Conservation (phyloP, 23 tunicate genomes). For the Diplosoma virens region DNA sequence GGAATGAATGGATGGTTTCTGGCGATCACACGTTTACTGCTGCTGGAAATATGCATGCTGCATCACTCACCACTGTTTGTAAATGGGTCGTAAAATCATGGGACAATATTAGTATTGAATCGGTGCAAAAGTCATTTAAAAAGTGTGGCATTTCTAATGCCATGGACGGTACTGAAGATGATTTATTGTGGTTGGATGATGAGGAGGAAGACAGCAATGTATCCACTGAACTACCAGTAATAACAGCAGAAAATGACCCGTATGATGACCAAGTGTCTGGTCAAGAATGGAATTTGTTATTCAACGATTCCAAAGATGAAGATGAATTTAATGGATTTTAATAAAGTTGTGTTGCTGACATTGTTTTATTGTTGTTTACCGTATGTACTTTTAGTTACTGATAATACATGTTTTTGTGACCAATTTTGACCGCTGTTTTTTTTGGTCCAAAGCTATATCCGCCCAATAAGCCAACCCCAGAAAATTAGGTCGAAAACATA, state of each 20-base stretch:
- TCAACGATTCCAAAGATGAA: conserved; percentile 25
- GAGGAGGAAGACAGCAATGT: conserved; percentile 35
- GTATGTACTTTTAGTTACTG: conserved; percentile 16
- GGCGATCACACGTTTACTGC: conserved; percentile 22
- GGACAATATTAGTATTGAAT: conserved; percentile 18
- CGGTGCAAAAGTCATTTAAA: conserved; percentile 20
- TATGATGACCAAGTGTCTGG: conserved; percentile 28
- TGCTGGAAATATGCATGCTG: conserved; percentile 29
- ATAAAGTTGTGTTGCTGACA: conserved; percentile 6
- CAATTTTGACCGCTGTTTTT: conserved; percentile 21
- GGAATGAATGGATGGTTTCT: conserved; percentile 37
- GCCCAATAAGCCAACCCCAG: conserved; percentile 35
- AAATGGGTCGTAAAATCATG: conserved; percentile 9
- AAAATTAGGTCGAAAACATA: conserved; percentile 18
- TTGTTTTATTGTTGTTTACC: conserved; percentile 17
- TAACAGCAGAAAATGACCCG: conserved; percentile 29
- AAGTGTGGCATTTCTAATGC: conserved; percentile 32
- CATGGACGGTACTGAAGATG: conserved; percentile 37
- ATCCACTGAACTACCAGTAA: conserved; percentile 8
- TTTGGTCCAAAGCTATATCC: conserved; percentile 13
- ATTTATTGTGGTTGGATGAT: conserved; percentile 27
- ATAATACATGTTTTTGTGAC: conserved; percentile 26
- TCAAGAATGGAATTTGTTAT: conserved; percentile 25
- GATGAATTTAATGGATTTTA: conserved; percentile 19
- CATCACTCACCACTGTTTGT: conserved; percentile 23